phyloP scores from a whole-genome alignment of 2,888 invertebrate genomes.

The Volucella zonaria region DNA sequence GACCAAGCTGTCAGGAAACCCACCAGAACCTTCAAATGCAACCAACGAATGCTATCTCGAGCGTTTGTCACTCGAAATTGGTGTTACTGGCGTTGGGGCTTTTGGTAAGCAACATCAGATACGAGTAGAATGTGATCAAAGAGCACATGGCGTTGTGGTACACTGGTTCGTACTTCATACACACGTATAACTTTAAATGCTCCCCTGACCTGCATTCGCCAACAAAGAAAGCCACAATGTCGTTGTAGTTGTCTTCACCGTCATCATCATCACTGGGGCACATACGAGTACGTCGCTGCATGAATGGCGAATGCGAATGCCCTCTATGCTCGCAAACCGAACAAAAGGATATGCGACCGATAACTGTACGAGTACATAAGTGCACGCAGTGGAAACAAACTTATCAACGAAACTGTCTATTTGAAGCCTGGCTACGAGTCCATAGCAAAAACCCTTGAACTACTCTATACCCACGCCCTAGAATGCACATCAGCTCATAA shows the following conservation, averaged over 20 bases:
- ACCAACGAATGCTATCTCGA: slow-evolving; percentile 39
- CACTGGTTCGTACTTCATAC: slow-evolving; percentile 4
- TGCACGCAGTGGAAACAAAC: slow-evolving; percentile 29
- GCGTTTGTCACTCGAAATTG: slow-evolving; percentile 38
- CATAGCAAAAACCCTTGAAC: background rate
- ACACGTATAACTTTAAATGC: slow-evolving; percentile 18
- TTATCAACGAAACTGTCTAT: slow-evolving; percentile 29
- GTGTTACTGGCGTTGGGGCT: slow-evolving; percentile 19
- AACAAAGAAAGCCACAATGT: slow-evolving; percentile 9
- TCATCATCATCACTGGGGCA: too few species aligned
- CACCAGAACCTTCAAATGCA: slow-evolving; percentile 43
- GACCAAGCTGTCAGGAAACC: slow-evolving; percentile 32
- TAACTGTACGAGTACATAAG: background rate
- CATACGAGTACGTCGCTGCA: background rate
- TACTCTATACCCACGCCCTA: too few species aligned
- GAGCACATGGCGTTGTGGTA: background rate
- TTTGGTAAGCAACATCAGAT: background rate
- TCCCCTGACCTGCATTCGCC: slow-evolving; percentile 29
- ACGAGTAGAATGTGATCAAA: background rate
- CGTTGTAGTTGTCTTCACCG: background rate
- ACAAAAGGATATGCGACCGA: slow-evolving; percentile 34
- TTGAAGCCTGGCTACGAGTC: background rate
- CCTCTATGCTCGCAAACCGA: background rate
- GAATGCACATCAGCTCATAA: background rate
- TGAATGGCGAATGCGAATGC: background rate